A percentile compares a stretch with the other conserved stretches of the same genome.
Evolutionary conservation across 1,140 invertebrate species (phyloP).

Genomic region (Meloidogyne exigua): DNA sequence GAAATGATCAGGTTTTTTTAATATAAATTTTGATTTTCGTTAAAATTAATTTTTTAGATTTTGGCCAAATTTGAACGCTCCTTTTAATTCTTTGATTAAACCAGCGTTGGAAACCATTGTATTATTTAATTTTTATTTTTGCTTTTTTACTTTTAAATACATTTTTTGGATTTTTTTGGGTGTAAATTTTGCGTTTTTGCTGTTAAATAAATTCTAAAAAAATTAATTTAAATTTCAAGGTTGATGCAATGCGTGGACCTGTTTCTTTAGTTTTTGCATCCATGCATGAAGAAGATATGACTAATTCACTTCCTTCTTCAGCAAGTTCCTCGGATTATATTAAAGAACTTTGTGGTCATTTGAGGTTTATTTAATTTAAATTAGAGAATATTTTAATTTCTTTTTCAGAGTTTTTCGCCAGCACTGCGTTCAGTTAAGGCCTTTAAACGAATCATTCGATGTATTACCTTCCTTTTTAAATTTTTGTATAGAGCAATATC

Average conservation of each 20-base stretch:
- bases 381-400: neutral
- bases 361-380: conserved; percentile 33
- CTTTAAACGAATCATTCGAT: conserved; percentile 48
- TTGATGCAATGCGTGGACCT: conserved; percentile 40
- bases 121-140: too few relatives aligned
- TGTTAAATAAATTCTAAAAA: too few relatives aligned
- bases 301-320: conserved; percentile 6
- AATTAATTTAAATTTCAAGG: neutral
- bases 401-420: conserved; percentile 45
- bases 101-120: neutral
- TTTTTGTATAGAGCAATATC: conserved; percentile 56
- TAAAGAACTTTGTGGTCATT: conserved; percentile 56
- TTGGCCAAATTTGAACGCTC: neutral
- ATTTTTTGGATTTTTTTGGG: too few relatives aligned
- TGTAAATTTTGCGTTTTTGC: too few relatives aligned
- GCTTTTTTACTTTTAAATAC: too few relatives aligned
- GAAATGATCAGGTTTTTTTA: conserved; percentile 31
- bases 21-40: neutral
- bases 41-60: neutral
- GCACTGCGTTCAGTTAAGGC: conserved; percentile 44
- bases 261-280: conserved; percentile 46
- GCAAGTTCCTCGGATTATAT: conserved; percentile 48
- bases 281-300: conserved; percentile 53
- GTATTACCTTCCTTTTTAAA: conserved; percentile 53
- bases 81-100: neutral